These are phyloP conservation scores for Penaeus monodon DNA, from an alignment of 2,888 invertebrate species.

Conservation along the genomic window DNA sequence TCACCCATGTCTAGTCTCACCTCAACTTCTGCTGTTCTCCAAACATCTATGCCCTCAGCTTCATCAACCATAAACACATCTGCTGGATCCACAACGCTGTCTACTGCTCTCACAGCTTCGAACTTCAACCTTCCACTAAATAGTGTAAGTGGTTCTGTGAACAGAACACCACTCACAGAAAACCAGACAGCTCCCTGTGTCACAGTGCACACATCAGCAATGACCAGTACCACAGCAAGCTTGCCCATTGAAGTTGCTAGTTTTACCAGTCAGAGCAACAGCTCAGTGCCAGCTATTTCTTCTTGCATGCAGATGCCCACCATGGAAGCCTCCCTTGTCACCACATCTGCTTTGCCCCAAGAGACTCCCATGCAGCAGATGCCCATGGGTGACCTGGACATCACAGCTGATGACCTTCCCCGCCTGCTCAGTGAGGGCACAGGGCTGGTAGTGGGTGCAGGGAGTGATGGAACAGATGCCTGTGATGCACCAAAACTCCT, in stretches of 20 bases:
- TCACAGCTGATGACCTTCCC: slow-evolving; percentile 61
- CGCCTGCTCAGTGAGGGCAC: slow-evolving; percentile 56
- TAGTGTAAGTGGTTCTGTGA: not conserved
- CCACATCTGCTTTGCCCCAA: slow-evolving; percentile 38
- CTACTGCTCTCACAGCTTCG: slow-evolving; percentile 4
- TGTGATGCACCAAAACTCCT: slow-evolving; percentile 59
- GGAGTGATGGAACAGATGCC: slow-evolving; percentile 32
- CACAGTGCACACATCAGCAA: slow-evolving; percentile 22
- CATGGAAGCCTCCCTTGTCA: slow-evolving; percentile 32
- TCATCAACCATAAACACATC: slow-evolving; percentile 23
- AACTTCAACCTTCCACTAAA: slow-evolving; percentile 9
- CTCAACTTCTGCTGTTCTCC: no score
- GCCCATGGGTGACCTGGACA: slow-evolving; percentile 56
- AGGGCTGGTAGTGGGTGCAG: slow-evolving; percentile 39
- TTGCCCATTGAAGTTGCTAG: slow-evolving; percentile 25
- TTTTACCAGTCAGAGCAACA: slow-evolving; percentile 27
- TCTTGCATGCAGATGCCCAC: slow-evolving; percentile 34
- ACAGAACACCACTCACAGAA: slow-evolving; percentile 10
- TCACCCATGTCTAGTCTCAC: no score
- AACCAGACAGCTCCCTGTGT: slow-evolving; percentile 20
- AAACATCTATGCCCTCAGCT: not conserved
- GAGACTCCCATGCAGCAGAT: slow-evolving; percentile 44
- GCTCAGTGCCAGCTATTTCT: not conserved
- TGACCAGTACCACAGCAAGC: slow-evolving; percentile 6
- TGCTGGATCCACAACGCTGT: slow-evolving; percentile 6